Evolutionary conservation across 2,113 vertebrate species (phyloP), one percentile per base, ranked within the genome.

Genomic region (Onychorhynchus coronatus): DNA sequence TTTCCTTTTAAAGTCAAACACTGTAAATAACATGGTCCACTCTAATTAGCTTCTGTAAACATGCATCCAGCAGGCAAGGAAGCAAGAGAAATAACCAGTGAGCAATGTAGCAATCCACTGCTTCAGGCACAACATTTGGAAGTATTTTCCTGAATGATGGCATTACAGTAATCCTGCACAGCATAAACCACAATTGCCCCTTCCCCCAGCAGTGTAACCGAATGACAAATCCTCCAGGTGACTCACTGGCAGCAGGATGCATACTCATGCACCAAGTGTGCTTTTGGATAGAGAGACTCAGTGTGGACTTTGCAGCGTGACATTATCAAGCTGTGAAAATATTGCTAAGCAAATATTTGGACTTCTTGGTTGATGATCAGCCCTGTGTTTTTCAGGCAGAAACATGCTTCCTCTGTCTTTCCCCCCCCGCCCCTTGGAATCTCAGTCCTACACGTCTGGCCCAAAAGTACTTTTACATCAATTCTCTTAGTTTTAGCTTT

Each of bases 41-140:
- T 92, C 70, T 85, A 91, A 96, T 95, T 87, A 95, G 44, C 83
- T 87, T 50, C 73, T 75, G 65, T 93, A 92, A 92, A 91, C 76
- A 85, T 11, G 21, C 41, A 94, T 76, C 65, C 70, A 87, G 85
- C 49, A 87, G 85, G 62, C 80, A 91, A 76, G 61, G 24, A 85
- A 87, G 79, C 47, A 72, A 56, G 3, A 88, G 81, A 89, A 88
- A 88, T 55, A 89, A 79, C 8, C 46, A 85, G 41, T 19, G 65
- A 92, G 61, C 52, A 91, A 46, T 55, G 58, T 6, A 79, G 30
- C 53, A 53, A 81, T 92, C 61, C n/a, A 41, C 41, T 85, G 56
- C 80, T 93, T 65, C 83, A 72, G 66, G 70, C 83, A 87, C 18
- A 88, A 81, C 52, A 70, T 68, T 84, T 33, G 53, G 23, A 70